Evolutionary conservation across 2,888 invertebrate genomes (phyloP).

Genomic region (Netelia inedita): DNA sequence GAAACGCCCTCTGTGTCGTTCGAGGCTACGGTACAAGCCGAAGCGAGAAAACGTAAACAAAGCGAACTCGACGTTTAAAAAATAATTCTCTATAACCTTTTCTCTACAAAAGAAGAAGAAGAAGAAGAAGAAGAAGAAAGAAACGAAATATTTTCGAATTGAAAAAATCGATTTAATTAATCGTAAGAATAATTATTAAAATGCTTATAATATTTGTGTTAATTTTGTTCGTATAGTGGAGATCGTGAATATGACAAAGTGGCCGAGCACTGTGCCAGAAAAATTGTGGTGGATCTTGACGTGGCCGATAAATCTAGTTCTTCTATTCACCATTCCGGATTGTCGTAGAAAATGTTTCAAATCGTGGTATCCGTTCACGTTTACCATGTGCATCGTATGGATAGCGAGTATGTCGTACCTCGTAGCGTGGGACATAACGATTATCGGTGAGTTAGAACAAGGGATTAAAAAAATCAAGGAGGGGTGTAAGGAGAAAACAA

Average conservation of each 20-base stretch:
- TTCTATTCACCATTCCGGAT: constrained; percentile 92
- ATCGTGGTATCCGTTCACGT: constrained; percentile 88
- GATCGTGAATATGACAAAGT: constrained; percentile 86
- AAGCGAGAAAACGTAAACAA: no score
- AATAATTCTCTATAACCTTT: no score
- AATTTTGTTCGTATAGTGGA: constrained; percentile 71
- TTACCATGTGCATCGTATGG: constrained; percentile 93
- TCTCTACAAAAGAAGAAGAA: neutral
- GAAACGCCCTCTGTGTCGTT: neutral
- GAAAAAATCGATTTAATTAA: constrained; percentile 4
- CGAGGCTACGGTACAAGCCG: no score
- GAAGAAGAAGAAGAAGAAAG: neutral
- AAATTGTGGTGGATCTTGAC: constrained; percentile 89
- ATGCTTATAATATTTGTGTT: no score
- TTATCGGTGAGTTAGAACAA: constrained; percentile 88
- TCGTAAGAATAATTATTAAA: neutral
- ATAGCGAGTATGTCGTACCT: constrained; percentile 93
- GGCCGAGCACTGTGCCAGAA: constrained; percentile 85
- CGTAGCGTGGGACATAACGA: constrained; percentile 94
- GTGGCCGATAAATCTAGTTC: constrained; percentile 91
- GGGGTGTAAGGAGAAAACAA: neutral
- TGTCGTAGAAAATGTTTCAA: constrained; percentile 88
- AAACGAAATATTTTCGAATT: constrained; percentile 29
- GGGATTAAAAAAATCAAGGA: no score
- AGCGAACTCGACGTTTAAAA: no score